Evolutionary conservation across 2,113 vertebrate species (phyloP).

Genomic region (Eptesicus fuscus): DNA sequence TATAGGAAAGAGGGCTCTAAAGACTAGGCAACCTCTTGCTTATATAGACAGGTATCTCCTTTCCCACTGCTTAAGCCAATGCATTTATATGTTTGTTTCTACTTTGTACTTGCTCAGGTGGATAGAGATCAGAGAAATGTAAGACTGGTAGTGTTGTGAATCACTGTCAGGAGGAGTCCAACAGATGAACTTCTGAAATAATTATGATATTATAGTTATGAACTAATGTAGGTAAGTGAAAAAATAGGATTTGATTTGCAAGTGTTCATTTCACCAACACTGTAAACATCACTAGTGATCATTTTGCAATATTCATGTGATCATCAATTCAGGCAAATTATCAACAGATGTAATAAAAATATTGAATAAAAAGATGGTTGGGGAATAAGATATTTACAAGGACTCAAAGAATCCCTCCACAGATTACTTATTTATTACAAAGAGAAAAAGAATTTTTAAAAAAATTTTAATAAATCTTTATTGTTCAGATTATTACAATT

Average conservation of each 20-base stretch:
- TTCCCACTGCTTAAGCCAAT: background rate
- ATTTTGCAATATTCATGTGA: background rate
- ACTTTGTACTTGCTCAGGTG: background rate
- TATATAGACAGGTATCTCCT: background rate
- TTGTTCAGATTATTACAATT: no score
- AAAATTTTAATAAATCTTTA: no score
- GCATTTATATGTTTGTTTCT: background rate
- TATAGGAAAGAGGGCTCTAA: background rate
- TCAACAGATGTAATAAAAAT: background rate
- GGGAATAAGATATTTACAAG: background rate
- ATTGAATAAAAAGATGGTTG: background rate
- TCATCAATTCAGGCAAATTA: background rate
- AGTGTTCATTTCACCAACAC: background rate
- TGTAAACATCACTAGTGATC: background rate
- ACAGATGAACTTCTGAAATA: conserved; percentile 19
- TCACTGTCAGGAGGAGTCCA: background rate
- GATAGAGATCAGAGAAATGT: background rate
- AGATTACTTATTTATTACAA: background rate
- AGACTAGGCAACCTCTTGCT: background rate
- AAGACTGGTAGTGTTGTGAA: background rate
- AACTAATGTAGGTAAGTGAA: conserved; percentile 10
- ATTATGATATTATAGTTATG: conserved; percentile 25
- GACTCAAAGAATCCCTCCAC: background rate
- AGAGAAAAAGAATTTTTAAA: background rate
- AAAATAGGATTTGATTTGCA: conserved; percentile 19